Base-by-base conservation (phyloP, 2,113 vertebrate species). In the Mola mola region DNA sequence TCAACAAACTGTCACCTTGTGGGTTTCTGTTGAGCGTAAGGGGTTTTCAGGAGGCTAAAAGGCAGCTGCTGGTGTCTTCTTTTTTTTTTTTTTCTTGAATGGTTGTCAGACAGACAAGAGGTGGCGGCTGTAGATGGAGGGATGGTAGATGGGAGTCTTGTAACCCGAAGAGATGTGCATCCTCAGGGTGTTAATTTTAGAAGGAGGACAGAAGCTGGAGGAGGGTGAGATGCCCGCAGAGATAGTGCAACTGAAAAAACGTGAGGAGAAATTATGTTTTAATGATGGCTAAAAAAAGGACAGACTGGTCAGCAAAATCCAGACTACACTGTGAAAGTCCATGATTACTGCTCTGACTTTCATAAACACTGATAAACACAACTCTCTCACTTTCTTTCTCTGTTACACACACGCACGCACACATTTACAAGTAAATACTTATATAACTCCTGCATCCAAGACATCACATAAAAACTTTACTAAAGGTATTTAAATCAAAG, bases 151-250 rank as follows among this genome's bases (percentile, higher is more conserved):
- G 42, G 55, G 42, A 57, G 66, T 64, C 75, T 70, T 72, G 81
- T 67, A 86, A 88, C 66, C 66, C 1, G 73, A 88, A 81, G 31
- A 77, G 69, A 51, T 49, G 52, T 55, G 58, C 42, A 41, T 82
- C 82, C 65, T 61, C 7, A 3, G 66, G 72, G 78, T 67, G 61
- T 75, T 65, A 65, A 34, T 65, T 75, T 85, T 64, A 56, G 50
- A 70, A 59, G 71, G 38, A 65, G 37, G 55, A 68, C 56, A 40
- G 28, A 68, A 50, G 38, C 60, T 22, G 24, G 28, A 46, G 24
- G 72, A 75, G 51, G 47, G 33, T 3, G 52, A 76, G 71, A 80
- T 72, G 48, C 51, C 22, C 41, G 70, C 16, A 8, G 36, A 73
- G 73, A 82, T 60, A 66, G 12, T 1, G 21, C 15, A 16, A n/a